Percentiles rank a stretch among this genome's conserved stretches.
phyloP scores from a whole-genome alignment of 2,888 invertebrate species.

The Neoitamus cyanurus region DNA sequence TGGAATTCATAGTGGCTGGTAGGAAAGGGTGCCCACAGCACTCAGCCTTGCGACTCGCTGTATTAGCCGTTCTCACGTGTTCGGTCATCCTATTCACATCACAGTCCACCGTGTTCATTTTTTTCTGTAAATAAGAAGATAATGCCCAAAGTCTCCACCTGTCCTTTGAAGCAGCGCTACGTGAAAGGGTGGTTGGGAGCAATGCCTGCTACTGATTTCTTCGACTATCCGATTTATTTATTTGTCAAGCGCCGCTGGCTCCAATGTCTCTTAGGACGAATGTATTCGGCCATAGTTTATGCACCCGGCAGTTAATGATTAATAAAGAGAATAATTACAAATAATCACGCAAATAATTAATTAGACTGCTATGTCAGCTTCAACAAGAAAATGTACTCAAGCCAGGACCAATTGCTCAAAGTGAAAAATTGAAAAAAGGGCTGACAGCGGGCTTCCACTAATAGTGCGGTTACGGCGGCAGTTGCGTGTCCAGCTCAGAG shows the following conservation, averaged over 20 bases:
- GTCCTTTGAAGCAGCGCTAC: neutral
- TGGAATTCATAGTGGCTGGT: neutral
- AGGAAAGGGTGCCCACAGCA: neutral
- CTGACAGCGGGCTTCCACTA: neutral
- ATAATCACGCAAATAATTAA: constrained; percentile 53
- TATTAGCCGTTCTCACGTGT: neutral
- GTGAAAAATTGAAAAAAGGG: constrained; percentile 17
- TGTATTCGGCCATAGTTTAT: neutral
- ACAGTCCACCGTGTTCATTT: neutral
- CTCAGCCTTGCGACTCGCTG: neutral
- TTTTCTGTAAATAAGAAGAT: neutral
- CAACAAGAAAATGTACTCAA: constrained; percentile 22
- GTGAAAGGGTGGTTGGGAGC: neutral
- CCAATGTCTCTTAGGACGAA: neutral
- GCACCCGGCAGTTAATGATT: constrained; percentile 48
- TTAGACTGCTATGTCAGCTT: constrained; percentile 32
- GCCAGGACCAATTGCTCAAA: neutral
- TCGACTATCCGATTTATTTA: constrained; percentile 17
- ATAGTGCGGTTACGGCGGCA: neutral
- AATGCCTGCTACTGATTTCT: constrained; percentile 2
- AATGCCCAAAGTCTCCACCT: neutral
- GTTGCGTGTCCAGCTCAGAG: neutral
- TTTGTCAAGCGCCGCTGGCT: neutral
- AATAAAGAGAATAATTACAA: constrained; percentile 51
- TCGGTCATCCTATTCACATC: neutral